phyloP scores from a whole-genome alignment of 2,888 invertebrate species.

The Cynaeus angustus region DNA sequence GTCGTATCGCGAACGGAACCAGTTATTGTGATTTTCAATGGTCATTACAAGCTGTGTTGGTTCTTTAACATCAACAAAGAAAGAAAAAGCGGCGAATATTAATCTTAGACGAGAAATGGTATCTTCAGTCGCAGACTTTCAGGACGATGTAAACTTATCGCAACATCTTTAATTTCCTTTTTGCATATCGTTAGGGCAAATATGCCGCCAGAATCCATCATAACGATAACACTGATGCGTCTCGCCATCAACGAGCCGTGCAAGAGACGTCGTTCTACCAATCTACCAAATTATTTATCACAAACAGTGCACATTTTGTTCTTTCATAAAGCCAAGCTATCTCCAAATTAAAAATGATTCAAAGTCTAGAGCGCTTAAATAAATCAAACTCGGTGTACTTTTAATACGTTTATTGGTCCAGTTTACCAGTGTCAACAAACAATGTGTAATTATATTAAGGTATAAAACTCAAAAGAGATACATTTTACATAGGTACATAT shows the following conservation, averaged over 20 bases:
- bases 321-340: slow-evolving; percentile 22
- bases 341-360: slow-evolving; percentile 15
- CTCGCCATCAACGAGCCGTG: slow-evolving; percentile 64
- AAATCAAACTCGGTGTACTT: slow-evolving; percentile 11
- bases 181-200: slow-evolving; percentile 70
- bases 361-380: neutral
- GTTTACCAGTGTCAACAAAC: slow-evolving; percentile 63
- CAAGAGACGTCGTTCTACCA: slow-evolving; percentile 55
- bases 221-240: slow-evolving; percentile 70
- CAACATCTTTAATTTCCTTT: slow-evolving; percentile 71
- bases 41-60: slow-evolving; percentile 30
- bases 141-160: slow-evolving; percentile 67
- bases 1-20: neutral
- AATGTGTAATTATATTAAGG: slow-evolving; percentile 53
- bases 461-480: slow-evolving; percentile 54
- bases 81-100: slow-evolving; percentile 56
- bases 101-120: slow-evolving; percentile 57
- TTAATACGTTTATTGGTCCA: slow-evolving; percentile 58
- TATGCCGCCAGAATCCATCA: slow-evolving; percentile 70
- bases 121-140: slow-evolving; percentile 59
- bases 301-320: slow-evolving; percentile 35
- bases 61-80: slow-evolving; percentile 34
- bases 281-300: slow-evolving; percentile 57
- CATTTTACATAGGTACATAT: slow-evolving; percentile 52
- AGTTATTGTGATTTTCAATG: slow-evolving; percentile 31